Evolutionary conservation across 2,888 invertebrate species (phyloP).

Genomic region (Eristalis tenax): DNA sequence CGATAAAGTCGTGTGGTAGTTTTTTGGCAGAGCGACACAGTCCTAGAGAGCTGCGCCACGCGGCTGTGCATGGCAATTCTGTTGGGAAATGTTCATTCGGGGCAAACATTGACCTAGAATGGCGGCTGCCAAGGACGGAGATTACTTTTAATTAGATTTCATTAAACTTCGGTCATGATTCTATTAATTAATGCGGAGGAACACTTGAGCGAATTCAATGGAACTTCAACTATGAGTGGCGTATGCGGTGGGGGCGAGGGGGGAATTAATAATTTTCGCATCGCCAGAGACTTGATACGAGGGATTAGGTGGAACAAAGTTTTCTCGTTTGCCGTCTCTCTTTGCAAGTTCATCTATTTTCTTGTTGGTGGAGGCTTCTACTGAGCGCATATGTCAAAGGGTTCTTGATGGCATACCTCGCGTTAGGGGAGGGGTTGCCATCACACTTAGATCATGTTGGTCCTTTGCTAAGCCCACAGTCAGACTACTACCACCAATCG

Average conservation of each 20-base stretch:
- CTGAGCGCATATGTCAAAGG: too few relatives aligned
- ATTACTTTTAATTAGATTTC: slow-evolving; percentile 45
- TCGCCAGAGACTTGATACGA: not conserved
- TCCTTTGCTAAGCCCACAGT: too few relatives aligned
- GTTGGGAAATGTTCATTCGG: slow-evolving; percentile 5
- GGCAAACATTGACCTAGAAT: slow-evolving; percentile 45
- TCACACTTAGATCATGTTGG: too few relatives aligned
- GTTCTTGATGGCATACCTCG: too few relatives aligned
- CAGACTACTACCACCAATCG: too few relatives aligned
- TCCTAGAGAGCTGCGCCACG: not conserved
- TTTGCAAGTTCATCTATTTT: too few relatives aligned
- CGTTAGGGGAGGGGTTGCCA: too few relatives aligned
- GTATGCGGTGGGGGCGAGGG: not conserved
- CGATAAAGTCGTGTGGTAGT: slow-evolving; percentile 44
- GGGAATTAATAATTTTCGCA: not conserved
- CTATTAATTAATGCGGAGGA: slow-evolving; percentile 2
- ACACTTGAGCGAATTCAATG: not conserved
- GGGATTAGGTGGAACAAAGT: not conserved
- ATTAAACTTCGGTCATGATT: not conserved
- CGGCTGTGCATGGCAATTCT: not conserved
- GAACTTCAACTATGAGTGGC: not conserved
- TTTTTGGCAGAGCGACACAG: not conserved
- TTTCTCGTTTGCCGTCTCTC: not conserved
- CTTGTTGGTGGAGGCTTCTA: too few relatives aligned
- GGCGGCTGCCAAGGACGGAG: not conserved